Base-by-base conservation (phyloP, 2,113 vertebrate genomes). In the Corythornis vintsioides region DNA sequence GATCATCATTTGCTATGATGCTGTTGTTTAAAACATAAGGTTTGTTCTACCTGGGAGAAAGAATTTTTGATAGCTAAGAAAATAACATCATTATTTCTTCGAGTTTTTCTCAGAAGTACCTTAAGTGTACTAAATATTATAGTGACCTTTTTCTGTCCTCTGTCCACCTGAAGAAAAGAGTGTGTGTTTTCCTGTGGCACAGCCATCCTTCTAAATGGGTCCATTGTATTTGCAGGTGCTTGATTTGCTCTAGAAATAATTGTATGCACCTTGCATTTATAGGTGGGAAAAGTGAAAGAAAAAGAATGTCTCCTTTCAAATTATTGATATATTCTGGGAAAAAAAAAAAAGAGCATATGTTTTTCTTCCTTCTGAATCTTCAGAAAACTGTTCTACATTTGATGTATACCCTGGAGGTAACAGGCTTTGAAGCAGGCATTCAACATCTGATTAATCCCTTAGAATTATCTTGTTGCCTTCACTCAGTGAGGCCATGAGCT, bases 1-100 rank as follows among this genome's bases (percentile, higher is more conserved):
- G 7, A 84, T 67, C 82, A 48, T 66, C 35, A 48, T 71, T 85
- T 91, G 25, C 65, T 50, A 5, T 53, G 43, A 25, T 81, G 57
- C 43, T 91, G 25, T 31, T 96, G 64, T 92, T 95, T 94, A 88
- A 95, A 93, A 93, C 84, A 76, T 93, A 50, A 93, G 63, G n/a
- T 65, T 87, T 82, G 21, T 70, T 72, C 89, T 73, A 31, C 66
- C 66, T 40, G 21, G 0, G 0, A 15, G 42, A n/a, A 35, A 24
- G 71, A 28, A 63, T 60, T 72, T 83, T 82, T 80, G 52, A 26
- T 19, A 50, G 56, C 47, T 71, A 35, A 48, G 71, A 65, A 86
- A 88, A 78, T 57, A 70, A 35, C 42, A 14, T 61, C 11, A 25
- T 88, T 92, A 52, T 64, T 89, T 91, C 35, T 57, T 65, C 19